Percentiles rank a stretch among this genome's conserved stretches.
Conservation (phyloP, 1,140 invertebrate species). For the Argopecten irradians region DNA sequence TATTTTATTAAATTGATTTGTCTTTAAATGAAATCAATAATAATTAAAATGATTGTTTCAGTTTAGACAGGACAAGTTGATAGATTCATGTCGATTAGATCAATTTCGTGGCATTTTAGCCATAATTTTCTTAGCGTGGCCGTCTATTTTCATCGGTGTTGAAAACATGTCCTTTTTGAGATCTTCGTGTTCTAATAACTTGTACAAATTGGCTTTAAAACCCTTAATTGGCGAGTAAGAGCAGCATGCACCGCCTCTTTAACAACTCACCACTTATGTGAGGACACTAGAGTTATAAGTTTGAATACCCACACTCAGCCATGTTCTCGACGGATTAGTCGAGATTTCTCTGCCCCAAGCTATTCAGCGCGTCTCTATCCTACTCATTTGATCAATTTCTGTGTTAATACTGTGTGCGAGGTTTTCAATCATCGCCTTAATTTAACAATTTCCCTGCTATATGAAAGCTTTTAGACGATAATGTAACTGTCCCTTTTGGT, state of each 20-base stretch:
- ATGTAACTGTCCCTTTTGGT: constrained; percentile 42
- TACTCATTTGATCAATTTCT: constrained; percentile 17
- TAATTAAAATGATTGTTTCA: neutral
- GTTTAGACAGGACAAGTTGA: neutral
- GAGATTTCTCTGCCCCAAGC: neutral
- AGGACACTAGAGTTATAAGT: neutral
- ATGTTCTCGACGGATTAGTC: neutral
- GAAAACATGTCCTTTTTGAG: constrained; percentile 5
- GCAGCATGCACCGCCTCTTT: neutral
- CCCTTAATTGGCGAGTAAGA: constrained; percentile 8
- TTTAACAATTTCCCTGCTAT: constrained; percentile 44
- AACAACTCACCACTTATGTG: neutral
- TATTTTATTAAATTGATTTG: neutral
- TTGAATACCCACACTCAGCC: constrained; percentile 6
- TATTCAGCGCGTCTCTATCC: neutral
- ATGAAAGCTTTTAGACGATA: constrained; percentile 46
- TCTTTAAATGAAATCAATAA: neutral
- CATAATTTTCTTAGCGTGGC: neutral
- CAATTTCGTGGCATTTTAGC: neutral
- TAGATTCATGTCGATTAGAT: neutral
- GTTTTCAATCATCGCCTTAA: constrained; percentile 28
- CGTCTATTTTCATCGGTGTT: neutral
- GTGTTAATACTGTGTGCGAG: constrained; percentile 17
- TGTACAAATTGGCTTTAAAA: constrained; percentile 18
- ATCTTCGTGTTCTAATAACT: neutral